Percentiles rank a stretch among this genome's conserved stretches.
phyloP scores from a whole-genome alignment of 2,113 vertebrate species.

The Natator depressus region DNA sequence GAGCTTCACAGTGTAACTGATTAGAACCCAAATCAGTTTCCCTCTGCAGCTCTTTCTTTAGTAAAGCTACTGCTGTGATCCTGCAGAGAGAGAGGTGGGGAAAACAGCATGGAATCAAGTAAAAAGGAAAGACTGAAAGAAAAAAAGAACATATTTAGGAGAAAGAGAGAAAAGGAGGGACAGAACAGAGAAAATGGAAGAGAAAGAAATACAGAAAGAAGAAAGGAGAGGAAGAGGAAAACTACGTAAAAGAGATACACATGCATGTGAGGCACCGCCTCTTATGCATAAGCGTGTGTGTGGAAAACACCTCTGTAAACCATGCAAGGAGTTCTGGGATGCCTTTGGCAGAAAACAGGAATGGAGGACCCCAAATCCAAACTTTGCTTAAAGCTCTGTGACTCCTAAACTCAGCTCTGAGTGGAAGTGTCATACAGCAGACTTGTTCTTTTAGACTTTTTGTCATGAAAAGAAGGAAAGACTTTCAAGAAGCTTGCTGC shows the following conservation, averaged over 20 bases:
- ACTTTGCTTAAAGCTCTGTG: not conserved
- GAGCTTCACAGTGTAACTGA: not conserved
- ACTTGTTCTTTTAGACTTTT: not conserved
- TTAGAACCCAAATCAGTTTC: not conserved
- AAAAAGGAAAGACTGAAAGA: not conserved
- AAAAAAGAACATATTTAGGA: not conserved
- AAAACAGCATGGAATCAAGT: not conserved
- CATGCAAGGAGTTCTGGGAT: no score
- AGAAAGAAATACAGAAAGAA: not conserved
- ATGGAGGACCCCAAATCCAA: not conserved
- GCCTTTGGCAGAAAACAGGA: no score
- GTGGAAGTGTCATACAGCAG: not conserved
- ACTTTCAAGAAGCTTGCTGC: not conserved
- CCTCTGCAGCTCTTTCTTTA: not conserved
- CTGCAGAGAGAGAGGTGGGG: not conserved
- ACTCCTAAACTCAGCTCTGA: not conserved
- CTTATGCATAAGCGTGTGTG: not conserved
- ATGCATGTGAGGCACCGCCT: not conserved
- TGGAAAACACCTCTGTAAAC: not conserved
- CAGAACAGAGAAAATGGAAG: not conserved
- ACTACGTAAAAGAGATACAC: not conserved
- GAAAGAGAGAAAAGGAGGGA: not conserved
- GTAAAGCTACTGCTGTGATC: not conserved
- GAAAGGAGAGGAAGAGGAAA: not conserved
- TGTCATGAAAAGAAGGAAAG: not conserved